Percentiles rank a stretch among this genome's conserved stretches.
Conservation (phyloP, 2,113 vertebrate species). For the Verasper variegatus region DNA sequence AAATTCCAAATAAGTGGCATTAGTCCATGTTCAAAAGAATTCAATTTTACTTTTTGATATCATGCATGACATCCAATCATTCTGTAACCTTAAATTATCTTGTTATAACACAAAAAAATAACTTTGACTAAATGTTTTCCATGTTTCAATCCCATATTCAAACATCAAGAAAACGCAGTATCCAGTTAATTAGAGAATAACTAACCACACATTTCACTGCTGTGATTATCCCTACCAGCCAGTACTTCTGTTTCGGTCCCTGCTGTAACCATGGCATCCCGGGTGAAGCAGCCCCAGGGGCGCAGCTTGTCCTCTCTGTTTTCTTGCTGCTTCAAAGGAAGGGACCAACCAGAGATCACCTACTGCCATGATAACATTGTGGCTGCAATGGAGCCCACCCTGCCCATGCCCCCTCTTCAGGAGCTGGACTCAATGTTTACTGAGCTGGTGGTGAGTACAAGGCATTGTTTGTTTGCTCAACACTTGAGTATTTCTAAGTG, state of each 20-base stretch:
- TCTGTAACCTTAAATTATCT: no score
- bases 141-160: no score
- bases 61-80: no score
- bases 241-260: background rate
- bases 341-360: constrained; percentile 90
- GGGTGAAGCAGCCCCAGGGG: constrained; percentile 82
- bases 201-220: background rate
- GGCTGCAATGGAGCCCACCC: constrained; percentile 85
- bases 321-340: constrained; percentile 91
- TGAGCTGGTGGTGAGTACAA: constrained; percentile 90
- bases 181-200: background rate
- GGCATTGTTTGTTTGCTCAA: background rate
- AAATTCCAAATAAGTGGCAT: no score
- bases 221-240: background rate
- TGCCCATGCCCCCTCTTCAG: constrained; percentile 87
- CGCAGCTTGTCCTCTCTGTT: constrained; percentile 86
- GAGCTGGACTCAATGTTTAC: constrained; percentile 92
- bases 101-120: no score
- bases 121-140: no score
- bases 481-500: background rate
- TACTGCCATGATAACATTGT: constrained; percentile 88
- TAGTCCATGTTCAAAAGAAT: no score
- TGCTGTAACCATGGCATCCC: constrained; percentile 84
- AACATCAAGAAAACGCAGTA: no score
- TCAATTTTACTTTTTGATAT: no score